phyloP scores from a whole-genome alignment of 2,113 vertebrate species.

The Anser brachyrhynchus region DNA sequence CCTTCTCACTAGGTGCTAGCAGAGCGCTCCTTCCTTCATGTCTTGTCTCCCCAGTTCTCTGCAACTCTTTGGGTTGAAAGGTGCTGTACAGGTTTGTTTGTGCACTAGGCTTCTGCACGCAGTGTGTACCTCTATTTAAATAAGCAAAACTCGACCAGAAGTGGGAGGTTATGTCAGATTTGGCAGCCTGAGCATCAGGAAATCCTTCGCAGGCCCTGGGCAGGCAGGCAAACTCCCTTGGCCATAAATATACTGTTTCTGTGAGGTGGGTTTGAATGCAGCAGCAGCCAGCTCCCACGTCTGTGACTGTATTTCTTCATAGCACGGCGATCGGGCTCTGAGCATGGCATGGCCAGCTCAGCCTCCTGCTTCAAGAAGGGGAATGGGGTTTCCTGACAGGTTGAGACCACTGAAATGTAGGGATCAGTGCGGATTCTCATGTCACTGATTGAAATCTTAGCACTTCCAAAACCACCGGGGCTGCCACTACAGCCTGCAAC shows the following conservation, averaged over 20 bases:
- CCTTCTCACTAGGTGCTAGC: background rate
- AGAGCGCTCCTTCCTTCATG: fast-evolving
- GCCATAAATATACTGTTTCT: background rate
- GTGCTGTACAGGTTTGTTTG: background rate
- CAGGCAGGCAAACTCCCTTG: background rate
- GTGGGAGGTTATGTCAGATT: background rate
- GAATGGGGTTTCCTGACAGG: background rate
- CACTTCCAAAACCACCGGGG: background rate
- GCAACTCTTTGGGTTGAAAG: background rate
- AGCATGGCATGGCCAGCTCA: no score
- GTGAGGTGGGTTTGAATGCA: background rate
- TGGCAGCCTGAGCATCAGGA: background rate
- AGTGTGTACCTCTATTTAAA: background rate
- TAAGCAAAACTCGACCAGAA: background rate
- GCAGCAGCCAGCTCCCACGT: background rate
- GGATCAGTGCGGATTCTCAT: background rate
- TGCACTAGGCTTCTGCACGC: background rate
- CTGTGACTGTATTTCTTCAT: background rate
- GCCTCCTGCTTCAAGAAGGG: background rate
- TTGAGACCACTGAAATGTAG: background rate
- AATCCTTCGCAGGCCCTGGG: background rate
- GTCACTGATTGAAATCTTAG: background rate
- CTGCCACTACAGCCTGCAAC: background rate
- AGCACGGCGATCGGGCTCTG: background rate
- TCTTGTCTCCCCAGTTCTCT: background rate